Evolutionary conservation across 2,888 invertebrate species (phyloP).

Genomic region (Metacarcinus magister): DNA sequence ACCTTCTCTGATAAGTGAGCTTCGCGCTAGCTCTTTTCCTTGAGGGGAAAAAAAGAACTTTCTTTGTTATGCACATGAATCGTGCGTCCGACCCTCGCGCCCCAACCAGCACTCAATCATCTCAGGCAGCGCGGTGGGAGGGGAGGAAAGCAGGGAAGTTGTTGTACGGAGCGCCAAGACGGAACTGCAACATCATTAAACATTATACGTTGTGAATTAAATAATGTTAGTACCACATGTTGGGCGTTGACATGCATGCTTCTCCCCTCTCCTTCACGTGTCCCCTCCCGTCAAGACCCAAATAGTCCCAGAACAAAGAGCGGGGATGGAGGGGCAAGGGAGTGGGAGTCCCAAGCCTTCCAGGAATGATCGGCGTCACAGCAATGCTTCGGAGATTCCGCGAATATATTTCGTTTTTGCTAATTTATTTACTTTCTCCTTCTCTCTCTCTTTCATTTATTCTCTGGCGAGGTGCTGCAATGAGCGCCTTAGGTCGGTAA

Average conservation of each 20-base stretch:
- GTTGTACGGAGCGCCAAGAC: slow-evolving; percentile 26
- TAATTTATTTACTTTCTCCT: slow-evolving; percentile 33
- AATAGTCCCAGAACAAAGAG: slow-evolving; percentile 33
- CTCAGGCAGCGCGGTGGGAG: slow-evolving; percentile 19
- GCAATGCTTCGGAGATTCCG: slow-evolving; percentile 69
- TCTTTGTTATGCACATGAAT: slow-evolving; percentile 49
- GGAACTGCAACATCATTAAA: slow-evolving; percentile 17
- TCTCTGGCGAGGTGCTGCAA: not conserved
- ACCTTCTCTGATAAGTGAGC: not conserved
- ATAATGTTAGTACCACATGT: slow-evolving; percentile 32
- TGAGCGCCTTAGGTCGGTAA: not conserved
- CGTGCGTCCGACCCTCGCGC: slow-evolving; percentile 21
- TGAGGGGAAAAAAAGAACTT: not conserved
- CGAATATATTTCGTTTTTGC: slow-evolving; percentile 58
- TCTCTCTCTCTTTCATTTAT: not conserved
- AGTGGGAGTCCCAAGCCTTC: slow-evolving; percentile 56
- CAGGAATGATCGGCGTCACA: slow-evolving; percentile 72
- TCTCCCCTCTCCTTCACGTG: not conserved
- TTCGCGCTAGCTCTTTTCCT: not conserved
- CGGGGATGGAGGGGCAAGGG: slow-evolving; percentile 17
- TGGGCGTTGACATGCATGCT: slow-evolving; percentile 35
- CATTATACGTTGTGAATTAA: slow-evolving; percentile 17
- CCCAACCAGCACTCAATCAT: slow-evolving; percentile 5
- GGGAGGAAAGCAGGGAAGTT: not conserved
- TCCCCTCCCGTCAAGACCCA: not conserved